Evolutionary conservation across 2,113 vertebrate species (phyloP).

Genomic region (Xerus inauris): DNA sequence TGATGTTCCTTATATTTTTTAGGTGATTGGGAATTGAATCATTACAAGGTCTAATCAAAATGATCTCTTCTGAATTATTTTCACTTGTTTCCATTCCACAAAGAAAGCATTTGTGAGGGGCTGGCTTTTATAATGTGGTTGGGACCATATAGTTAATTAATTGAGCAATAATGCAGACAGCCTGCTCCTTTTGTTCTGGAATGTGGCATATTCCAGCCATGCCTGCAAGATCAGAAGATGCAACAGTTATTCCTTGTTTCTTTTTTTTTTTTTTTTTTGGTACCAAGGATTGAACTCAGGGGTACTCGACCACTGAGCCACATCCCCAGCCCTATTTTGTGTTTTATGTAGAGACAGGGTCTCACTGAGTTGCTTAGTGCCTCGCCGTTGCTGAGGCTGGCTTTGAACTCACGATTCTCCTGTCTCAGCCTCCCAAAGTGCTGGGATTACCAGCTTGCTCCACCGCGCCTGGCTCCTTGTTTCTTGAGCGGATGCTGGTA

Average conservation of each 20-base stretch:
- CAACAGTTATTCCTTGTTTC: not conserved
- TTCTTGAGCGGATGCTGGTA: not conserved
- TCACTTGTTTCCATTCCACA: conserved; percentile 5
- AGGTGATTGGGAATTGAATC: conserved; percentile 11
- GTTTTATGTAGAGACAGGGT: too few relatives aligned
- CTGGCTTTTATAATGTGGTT: not conserved
- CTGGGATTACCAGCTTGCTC: too few relatives aligned
- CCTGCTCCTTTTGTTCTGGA: not conserved
- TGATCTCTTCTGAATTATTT: not conserved
- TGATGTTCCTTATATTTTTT: conserved; percentile 22
- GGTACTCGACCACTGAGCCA: too few relatives aligned
- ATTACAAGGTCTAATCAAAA: not conserved
- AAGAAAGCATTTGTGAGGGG: not conserved
- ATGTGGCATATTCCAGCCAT: not conserved
- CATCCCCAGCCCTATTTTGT: too few relatives aligned
- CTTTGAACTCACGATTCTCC: too few relatives aligned
- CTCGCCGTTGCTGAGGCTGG: too few relatives aligned
- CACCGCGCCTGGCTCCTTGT: too few relatives aligned
- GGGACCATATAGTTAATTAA: conserved; percentile 17
- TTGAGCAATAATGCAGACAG: not conserved
- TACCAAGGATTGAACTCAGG: too few relatives aligned
- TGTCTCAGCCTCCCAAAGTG: too few relatives aligned
- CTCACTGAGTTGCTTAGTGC: too few relatives aligned
- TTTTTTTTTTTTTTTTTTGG: too few relatives aligned
- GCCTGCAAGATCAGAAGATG: not conserved